Base-by-base conservation (phyloP, 2,888 invertebrate species). In the Homarus gammarus region DNA sequence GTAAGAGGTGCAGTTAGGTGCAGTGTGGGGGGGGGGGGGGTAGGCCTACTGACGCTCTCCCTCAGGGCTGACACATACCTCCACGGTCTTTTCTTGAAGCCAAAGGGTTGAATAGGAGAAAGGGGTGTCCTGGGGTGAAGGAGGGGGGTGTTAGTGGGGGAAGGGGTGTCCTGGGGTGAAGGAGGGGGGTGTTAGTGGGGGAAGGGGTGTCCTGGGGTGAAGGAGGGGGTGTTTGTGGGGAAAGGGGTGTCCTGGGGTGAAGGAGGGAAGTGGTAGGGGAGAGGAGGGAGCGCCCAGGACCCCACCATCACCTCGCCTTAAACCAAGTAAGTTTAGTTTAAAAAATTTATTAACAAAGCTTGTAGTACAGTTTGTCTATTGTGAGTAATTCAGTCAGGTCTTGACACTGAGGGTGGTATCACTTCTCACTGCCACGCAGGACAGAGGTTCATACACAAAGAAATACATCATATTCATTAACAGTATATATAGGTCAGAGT, bases 1-100 rank as follows among this genome's bases (percentile, higher is more conserved):
- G 68, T 68, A 64, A 68, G 82, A 68, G 82, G 33, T 44, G 38
- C 81, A 64, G 81, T 82, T 56, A 56, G 56, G 40, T 72, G 72
- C 72, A 72, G 15, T 72, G 36, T 15, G 12, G 22, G 72, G n/a
- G 68, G n/a, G 68, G 68, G n/a, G 44, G 44, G 40, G 15, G 18
- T 72, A 72, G 72, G 72, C 72, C 72, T 72, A 72, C 72, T 38
- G 72, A 33, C 72, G 72, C 38, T 18, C 27, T 70, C 33, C 72
- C 38, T 72, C 6, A 38, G 40, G 72, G 36, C 36, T 72, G n/a
- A 38, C 38, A n/a, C 72, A 27, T 36, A 36, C 36, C 36, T 72
- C 15, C 38, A 12, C n/a, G 22, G 36, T 33, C 38, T 36, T n/a
- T 72, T 38, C 56, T 1, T 18, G 10, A 15, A 56, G 22, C 56